A percentile compares a stretch with the other conserved stretches of the same genome.
These are phyloP conservation scores for Protophormia terraenovae DNA, from an alignment of 2,888 invertebrate genomes.

Conservation along the genomic window DNA sequence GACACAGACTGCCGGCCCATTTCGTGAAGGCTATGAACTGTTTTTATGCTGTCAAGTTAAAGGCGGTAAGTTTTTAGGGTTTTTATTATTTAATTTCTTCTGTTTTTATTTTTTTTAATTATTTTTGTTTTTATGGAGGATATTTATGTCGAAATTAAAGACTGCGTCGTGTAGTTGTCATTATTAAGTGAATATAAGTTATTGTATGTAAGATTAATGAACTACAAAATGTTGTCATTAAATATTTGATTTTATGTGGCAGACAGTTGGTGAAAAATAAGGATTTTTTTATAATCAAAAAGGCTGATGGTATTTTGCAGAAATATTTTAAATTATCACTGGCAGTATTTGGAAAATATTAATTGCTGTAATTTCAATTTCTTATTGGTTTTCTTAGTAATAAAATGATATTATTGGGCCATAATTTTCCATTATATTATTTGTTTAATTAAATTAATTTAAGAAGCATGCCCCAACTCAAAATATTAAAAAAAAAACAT, in stretches of 20 bases:
- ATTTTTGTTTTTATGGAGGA: neutral
- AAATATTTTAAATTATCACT: neutral
- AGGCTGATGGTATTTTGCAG: neutral
- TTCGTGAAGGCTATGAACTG: constrained; percentile 92
- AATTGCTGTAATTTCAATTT: no score
- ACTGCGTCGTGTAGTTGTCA: neutral
- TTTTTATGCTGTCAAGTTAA: constrained; percentile 92
- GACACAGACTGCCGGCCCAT: constrained; percentile 86
- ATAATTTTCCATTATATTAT: no score
- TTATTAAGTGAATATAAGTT: neutral
- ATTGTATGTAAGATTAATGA: neutral
- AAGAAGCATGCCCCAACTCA: no score
- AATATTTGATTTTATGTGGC: neutral
- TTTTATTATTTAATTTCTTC: neutral
- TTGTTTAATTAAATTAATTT: no score
- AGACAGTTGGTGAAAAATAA: neutral
- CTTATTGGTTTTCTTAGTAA: no score
- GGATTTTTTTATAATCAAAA: neutral
- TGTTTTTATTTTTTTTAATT: neutral
- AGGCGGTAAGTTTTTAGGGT: constrained; percentile 86
- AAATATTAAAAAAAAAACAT: no score
- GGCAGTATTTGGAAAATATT: neutral
- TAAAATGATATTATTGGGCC: no score
- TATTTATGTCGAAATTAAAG: neutral
- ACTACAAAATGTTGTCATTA: neutral